A percentile compares a stretch with the other conserved stretches of the same genome.
Evolutionary conservation across 2,797 vertebrate genomes (phyloP).

Genomic region (Carcharodon carcharias): DNA sequence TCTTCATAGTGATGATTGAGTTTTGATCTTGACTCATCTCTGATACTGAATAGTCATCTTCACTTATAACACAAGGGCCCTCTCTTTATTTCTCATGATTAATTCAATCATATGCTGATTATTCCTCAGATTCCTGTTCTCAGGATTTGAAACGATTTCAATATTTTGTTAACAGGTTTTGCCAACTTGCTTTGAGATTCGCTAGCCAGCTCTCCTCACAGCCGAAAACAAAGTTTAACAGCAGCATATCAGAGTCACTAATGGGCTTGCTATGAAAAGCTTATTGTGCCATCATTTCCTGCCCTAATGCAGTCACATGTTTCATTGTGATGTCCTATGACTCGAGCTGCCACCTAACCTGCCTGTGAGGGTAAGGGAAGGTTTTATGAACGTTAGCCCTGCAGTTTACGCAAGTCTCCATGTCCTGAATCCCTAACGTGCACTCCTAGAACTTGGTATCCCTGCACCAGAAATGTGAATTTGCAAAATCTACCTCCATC

Average conservation of each 20-base stretch:
- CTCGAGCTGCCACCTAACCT: neutral
- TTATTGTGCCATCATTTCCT: conserved; percentile 12
- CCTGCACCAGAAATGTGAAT: neutral
- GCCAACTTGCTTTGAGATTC: neutral
- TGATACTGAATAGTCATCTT: neutral
- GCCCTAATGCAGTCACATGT: neutral
- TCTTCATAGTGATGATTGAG: neutral
- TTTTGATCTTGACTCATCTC: neutral
- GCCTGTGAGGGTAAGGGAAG: neutral
- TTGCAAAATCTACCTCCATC: neutral
- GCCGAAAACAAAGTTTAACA: neutral
- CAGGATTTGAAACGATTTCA: neutral
- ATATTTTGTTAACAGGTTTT: neutral
- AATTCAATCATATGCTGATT: neutral
- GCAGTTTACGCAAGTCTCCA: neutral
- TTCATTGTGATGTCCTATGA: conserved; percentile 11
- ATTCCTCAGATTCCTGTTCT: neutral
- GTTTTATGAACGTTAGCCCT: neutral
- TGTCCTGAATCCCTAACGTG: neutral
- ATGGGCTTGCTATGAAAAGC: neutral
- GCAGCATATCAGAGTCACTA: neutral
- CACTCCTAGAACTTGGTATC: neutral
- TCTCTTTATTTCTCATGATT: neutral
- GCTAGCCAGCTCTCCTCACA: too few relatives aligned
- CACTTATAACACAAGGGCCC: neutral